Conservation (phyloP, 2,888 invertebrate species). For the Idaea aversata region DNA sequence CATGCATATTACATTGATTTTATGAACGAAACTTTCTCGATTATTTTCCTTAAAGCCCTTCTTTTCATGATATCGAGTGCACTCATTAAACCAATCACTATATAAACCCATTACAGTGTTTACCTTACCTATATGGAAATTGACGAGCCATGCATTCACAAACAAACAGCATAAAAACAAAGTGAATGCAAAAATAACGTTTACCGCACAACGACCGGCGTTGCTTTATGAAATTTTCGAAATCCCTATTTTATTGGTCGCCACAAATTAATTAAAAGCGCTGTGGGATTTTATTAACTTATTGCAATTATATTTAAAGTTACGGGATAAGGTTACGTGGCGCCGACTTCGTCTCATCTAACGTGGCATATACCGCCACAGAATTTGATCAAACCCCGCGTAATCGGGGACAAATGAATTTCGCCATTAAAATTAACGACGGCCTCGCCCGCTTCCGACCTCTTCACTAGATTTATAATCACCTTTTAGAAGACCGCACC, state of each 20-base stretch:
- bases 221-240: constrained; percentile 58
- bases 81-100: constrained; percentile 37
- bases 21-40: constrained; percentile 12
- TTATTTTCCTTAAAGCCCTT: constrained; percentile 5
- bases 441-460: constrained; percentile 60
- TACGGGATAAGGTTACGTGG: constrained; percentile 42
- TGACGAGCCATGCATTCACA: constrained; percentile 38
- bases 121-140: constrained; percentile 36
- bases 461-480: constrained; percentile 71
- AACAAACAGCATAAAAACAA: constrained; percentile 48
- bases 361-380: constrained; percentile 48
- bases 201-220: constrained; percentile 37
- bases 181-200: constrained; percentile 46
- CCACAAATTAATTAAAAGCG: constrained; percentile 73
- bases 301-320: constrained; percentile 75
- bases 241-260: constrained; percentile 67
- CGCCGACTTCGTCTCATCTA: constrained; percentile 34
- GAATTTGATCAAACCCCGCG: constrained; percentile 67
- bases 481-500: constrained; percentile 57
- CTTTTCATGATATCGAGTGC: constrained; percentile 33
- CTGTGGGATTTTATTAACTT: constrained; percentile 72
- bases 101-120: constrained; percentile 45
- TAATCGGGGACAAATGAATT: constrained; percentile 73
- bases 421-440: constrained; percentile 69
- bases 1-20: constrained; percentile 12